A percentile compares a stretch with the other conserved stretches of the same genome.
Evolutionary conservation across 2,888 invertebrate species (phyloP).

Genomic region (Polymixis flavicincta): DNA sequence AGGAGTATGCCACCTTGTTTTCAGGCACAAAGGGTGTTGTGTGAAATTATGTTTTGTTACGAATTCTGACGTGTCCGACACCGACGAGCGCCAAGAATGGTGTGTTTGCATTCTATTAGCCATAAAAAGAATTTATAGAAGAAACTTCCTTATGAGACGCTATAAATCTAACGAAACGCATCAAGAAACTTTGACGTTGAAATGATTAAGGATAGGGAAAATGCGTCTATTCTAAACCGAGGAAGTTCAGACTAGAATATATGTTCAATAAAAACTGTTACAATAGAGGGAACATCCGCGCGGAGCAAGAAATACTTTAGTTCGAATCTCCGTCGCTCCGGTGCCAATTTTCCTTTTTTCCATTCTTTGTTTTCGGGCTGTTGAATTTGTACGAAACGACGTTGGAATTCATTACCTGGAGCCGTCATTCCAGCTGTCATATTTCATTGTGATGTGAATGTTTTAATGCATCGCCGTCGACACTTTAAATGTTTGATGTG

Average conservation of each 20-base stretch:
- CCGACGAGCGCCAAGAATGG: slow-evolving; percentile 56
- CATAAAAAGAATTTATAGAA: slow-evolving; percentile 56
- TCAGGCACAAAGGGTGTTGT: slow-evolving; percentile 82
- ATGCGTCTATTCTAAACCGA: slow-evolving; percentile 57
- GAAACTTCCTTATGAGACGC: slow-evolving; percentile 54
- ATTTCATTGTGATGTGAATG: slow-evolving; percentile 44
- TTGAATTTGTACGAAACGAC: slow-evolving; percentile 76
- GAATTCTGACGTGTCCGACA: slow-evolving; percentile 72
- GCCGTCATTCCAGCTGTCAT: slow-evolving; percentile 59
- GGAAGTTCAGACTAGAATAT: slow-evolving; percentile 69
- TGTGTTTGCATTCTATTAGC: slow-evolving; percentile 57
- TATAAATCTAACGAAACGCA: slow-evolving; percentile 52
- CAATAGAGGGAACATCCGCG: slow-evolving; percentile 63
- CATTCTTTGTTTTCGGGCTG: slow-evolving; percentile 81
- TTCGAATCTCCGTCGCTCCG: slow-evolving; percentile 76
- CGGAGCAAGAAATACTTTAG: slow-evolving; percentile 73
- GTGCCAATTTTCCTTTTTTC: slow-evolving; percentile 79
- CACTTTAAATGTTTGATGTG: slow-evolving; percentile 30
- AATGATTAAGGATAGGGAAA: slow-evolving; percentile 56
- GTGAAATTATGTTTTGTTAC: slow-evolving; percentile 79
- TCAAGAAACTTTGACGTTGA: slow-evolving; percentile 57
- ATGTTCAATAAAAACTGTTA: slow-evolving; percentile 72
- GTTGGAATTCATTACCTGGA: slow-evolving; percentile 73
- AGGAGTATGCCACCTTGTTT: slow-evolving; percentile 72
- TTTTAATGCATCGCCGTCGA: slow-evolving; percentile 44